A percentile compares a stretch with the other conserved stretches of the same genome.
Conservation (phyloP, 1,140 invertebrate species). For the Platorchestia sp. region DNA sequence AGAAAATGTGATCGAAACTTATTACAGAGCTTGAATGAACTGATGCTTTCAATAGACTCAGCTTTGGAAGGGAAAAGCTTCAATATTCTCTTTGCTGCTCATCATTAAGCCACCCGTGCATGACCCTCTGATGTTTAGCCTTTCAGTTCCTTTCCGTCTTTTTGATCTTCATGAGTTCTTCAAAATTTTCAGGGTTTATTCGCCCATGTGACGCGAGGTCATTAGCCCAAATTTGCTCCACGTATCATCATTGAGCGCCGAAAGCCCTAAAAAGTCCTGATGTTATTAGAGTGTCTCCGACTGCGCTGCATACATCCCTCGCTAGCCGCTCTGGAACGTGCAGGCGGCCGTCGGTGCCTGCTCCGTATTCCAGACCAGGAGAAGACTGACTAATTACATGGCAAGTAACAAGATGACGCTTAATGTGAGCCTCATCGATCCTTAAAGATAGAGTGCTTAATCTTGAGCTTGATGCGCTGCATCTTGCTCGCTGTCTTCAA, state of each 20-base stretch:
- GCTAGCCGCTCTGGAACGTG: not conserved
- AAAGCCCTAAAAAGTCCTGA: conserved; percentile 3
- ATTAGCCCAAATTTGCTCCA: conserved; percentile 37
- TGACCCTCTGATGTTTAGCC: not conserved
- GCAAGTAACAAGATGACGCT: conserved; percentile 53
- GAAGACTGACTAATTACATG: conserved; percentile 53
- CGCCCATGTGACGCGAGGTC: conserved; percentile 21
- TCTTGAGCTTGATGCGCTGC: conserved; percentile 6
- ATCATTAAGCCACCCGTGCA: not conserved
- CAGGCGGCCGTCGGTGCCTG: not conserved
- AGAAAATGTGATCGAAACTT: not conserved
- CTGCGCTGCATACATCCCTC: not conserved
- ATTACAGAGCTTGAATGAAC: not conserved
- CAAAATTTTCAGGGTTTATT: conserved; percentile 12
- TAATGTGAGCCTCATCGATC: conserved; percentile 54
- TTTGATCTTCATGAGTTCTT: not conserved
- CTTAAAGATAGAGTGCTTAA: conserved; percentile 53
- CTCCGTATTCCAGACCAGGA: conserved; percentile 34
- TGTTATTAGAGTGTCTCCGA: not conserved
- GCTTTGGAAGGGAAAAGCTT: not conserved
- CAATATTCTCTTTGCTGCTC: not conserved
- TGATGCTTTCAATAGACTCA: not conserved
- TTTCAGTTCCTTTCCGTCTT: not conserved
- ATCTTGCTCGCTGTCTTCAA: not conserved
- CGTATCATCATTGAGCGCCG: conserved; percentile 31